Evolutionary conservation across 2,797 vertebrate species (phyloP).

Genomic region (Hypotaenidia philippensis): DNA sequence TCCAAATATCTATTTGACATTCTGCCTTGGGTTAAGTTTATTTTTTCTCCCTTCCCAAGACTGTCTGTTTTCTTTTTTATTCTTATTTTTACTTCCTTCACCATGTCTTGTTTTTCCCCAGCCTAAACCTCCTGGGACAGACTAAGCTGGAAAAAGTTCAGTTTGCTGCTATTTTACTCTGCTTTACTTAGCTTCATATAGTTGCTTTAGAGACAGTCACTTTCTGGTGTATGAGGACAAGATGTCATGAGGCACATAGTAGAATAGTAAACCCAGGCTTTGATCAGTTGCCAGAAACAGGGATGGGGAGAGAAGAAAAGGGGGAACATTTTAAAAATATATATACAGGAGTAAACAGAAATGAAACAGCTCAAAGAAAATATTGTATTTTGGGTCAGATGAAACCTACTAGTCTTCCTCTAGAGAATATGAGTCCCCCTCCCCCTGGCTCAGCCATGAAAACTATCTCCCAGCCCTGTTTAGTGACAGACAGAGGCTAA

Average conservation of each 20-base stretch:
- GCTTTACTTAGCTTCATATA: neutral
- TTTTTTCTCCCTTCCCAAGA: conserved; percentile 13
- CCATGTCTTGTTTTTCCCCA: neutral
- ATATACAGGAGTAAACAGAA: neutral
- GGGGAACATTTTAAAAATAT: neutral
- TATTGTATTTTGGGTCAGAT: neutral
- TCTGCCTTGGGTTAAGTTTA: neutral
- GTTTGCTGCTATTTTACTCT: conserved; percentile 8
- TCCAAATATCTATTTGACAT: neutral
- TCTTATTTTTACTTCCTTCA: conserved; percentile 11
- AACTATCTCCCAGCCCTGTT: neutral
- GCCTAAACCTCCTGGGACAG: conserved; percentile 18
- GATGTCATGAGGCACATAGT: neutral
- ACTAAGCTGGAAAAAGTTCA: conserved; percentile 16
- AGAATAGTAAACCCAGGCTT: neutral
- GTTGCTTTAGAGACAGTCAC: neutral
- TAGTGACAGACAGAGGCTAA: neutral
- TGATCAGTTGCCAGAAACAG: neutral
- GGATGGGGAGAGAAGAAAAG: neutral
- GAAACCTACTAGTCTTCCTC: neutral
- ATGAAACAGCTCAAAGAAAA: neutral
- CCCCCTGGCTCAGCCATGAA: neutral
- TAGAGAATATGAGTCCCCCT: neutral
- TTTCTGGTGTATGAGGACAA: neutral
- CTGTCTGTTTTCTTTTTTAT: conserved; percentile 27